Evolutionary conservation across 1,140 invertebrate genomes (phyloP).

Genomic region (Hypothenemus hampei): DNA sequence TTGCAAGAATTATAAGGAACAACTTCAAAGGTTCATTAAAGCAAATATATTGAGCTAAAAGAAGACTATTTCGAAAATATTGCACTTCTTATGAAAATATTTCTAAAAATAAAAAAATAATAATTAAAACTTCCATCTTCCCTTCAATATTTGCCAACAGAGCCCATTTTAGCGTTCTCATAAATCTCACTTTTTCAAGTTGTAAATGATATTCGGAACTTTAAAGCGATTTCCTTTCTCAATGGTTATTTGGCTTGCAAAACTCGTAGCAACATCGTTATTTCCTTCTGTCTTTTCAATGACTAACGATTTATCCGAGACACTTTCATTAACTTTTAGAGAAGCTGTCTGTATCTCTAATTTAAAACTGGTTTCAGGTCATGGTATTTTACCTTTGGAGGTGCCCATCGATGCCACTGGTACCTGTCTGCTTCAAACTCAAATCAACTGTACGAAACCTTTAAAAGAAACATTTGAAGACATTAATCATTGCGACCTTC

Average conservation of each 20-base stretch:
- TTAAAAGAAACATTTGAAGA: conserved; percentile 2
- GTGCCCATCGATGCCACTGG: conserved; percentile 52
- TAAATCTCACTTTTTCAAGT: too few species aligned
- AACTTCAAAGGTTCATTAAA: too few species aligned
- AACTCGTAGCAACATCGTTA: background rate
- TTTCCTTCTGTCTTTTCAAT: background rate
- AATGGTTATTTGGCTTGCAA: background rate
- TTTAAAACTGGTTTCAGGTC: conserved; percentile 48
- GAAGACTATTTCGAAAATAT: too few species aligned
- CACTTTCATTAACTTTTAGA: conserved; percentile 1
- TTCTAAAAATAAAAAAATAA: too few species aligned
- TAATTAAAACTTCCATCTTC: too few species aligned
- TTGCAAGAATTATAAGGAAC: too few species aligned
- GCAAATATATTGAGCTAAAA: too few species aligned
- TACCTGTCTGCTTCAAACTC: conserved; percentile 53
- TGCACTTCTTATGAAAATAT: too few species aligned
- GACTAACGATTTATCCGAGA: background rate
- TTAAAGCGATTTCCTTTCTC: background rate
- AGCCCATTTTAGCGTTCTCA: too few species aligned
- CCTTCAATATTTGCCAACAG: too few species aligned
- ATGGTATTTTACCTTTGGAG: conserved; percentile 55
- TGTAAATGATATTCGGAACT: too few species aligned
- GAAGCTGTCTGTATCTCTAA: background rate
- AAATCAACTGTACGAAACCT: conserved; percentile 49
- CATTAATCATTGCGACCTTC: conserved; percentile 49